Conservation (phyloP, 2,888 invertebrate species). For the Agrochola lychnidis region DNA sequence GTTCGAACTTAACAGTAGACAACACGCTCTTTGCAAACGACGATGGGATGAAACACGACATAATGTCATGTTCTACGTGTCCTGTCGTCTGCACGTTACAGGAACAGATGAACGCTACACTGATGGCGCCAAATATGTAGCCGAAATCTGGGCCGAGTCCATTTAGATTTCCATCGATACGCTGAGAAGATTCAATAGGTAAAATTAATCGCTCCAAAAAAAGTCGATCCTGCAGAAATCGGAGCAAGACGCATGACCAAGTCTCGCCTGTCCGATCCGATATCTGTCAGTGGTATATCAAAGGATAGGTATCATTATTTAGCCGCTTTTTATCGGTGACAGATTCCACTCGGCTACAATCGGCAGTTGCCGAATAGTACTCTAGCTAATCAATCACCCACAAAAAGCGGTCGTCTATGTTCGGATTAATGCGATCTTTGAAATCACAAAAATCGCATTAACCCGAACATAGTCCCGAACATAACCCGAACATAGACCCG, state of each 20-base stretch:
- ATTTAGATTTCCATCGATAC: neutral
- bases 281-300: constrained; percentile 3
- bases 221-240: neutral
- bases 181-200: neutral
- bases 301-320: constrained; percentile 3
- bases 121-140: neutral
- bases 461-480: no score
- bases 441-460: neutral
- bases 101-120: neutral
- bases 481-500: no score
- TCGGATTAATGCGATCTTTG: neutral
- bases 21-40: no score
- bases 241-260: neutral
- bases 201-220: neutral
- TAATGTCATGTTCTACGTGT: no score
- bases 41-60: no score
- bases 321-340: constrained; percentile 4
- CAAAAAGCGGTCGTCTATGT: neutral
- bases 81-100: neutral
- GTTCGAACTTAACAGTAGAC: no score
- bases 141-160: neutral
- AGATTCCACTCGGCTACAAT: neutral
- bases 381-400: constrained; percentile 10
- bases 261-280: neutral
- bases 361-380: neutral